Conservation (phyloP, 2,888 invertebrate species). For the Ochlodes sylvanus region DNA sequence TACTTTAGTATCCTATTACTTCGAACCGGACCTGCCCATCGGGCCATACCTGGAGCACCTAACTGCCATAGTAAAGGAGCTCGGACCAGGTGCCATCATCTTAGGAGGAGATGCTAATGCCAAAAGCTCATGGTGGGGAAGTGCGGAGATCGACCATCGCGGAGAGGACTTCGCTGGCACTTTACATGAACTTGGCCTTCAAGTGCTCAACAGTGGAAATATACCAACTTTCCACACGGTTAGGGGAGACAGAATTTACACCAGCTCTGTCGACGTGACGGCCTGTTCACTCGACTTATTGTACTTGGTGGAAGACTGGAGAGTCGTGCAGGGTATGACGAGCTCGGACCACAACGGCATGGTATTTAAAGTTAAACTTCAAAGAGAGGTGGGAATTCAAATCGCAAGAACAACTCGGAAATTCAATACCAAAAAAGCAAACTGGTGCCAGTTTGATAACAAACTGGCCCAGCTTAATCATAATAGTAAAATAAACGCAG, state of each 20-base stretch:
- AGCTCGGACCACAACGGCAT: background rate
- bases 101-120: background rate
- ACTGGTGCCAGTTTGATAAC: slow-evolving; percentile 2
- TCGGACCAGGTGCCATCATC: background rate
- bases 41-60: background rate
- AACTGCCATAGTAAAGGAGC: background rate
- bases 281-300: background rate
- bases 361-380: background rate
- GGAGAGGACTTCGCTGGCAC: background rate
- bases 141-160: background rate
- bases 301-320: background rate
- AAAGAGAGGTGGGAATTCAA: background rate
- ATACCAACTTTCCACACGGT: background rate
- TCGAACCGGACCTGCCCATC: background rate
- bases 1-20: background rate
- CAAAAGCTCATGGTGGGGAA: background rate
- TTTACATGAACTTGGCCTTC: background rate
- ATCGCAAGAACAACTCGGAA: background rate
- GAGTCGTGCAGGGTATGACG: background rate
- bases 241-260: background rate
- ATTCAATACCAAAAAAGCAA: background rate
- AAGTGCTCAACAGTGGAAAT: background rate
- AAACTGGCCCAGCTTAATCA: background rate
- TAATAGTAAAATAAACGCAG: background rate
- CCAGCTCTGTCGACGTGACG: background rate